These are phyloP conservation scores for Oostethus manadensis DNA, from an alignment of 2,113 vertebrate genomes.

Conservation along the genomic window DNA sequence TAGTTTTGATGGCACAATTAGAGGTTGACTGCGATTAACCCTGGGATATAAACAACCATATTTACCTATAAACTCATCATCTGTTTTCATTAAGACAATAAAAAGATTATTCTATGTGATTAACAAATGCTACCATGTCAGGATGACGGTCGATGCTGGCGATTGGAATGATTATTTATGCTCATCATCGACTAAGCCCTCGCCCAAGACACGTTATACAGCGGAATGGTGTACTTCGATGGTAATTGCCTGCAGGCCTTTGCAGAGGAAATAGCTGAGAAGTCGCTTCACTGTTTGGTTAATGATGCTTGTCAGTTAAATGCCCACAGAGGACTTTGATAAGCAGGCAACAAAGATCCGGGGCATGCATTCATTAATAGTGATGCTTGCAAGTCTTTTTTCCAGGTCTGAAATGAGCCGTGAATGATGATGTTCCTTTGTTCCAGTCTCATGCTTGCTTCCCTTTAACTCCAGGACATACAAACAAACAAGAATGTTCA, in stretches of 20 bases:
- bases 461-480: constrained; percentile 18
- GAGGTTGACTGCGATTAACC: too few species aligned
- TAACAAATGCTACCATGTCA: background rate
- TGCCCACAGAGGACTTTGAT: constrained; percentile 34
- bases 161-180: background rate
- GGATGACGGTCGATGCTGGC: too few species aligned
- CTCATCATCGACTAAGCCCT: background rate
- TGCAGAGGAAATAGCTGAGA: constrained; percentile 50
- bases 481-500: constrained; percentile 39
- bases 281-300: constrained; percentile 27
- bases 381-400: constrained; percentile 38
- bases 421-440: constrained; percentile 36
- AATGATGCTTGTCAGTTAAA: constrained; percentile 52
- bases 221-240: constrained; percentile 13
- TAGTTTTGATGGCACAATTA: too few species aligned
- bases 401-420: constrained; percentile 40
- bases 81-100: background rate
- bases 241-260: constrained; percentile 19
- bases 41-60: too few species aligned
- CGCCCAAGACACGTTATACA: constrained; percentile 6
- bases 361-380: constrained; percentile 42
- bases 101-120: background rate
- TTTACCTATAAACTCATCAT: background rate
- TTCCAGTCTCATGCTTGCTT: constrained; percentile 4
- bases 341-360: constrained; percentile 47